Percentiles rank a stretch among this genome's conserved stretches.
Conservation (phyloP, 2,888 invertebrate species). For the Apamea monoglypha region DNA sequence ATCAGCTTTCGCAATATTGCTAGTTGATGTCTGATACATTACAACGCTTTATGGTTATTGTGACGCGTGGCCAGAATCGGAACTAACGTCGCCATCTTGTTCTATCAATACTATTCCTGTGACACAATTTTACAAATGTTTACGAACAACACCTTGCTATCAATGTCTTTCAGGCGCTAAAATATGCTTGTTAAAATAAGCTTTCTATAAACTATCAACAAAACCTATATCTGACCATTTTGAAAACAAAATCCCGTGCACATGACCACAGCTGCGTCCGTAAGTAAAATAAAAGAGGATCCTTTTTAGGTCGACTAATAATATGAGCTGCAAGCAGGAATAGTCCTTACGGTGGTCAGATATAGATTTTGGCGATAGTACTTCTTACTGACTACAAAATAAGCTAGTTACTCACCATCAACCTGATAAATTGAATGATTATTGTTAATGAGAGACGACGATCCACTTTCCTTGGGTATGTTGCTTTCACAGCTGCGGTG, state of each 20-base stretch:
- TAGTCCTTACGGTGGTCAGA: no score
- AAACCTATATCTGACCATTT: no score
- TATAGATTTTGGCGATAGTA: no score
- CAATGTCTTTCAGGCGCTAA: background rate
- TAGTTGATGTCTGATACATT: background rate
- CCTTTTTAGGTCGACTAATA: no score
- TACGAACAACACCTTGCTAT: background rate
- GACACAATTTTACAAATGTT: background rate
- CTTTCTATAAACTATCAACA: background rate
- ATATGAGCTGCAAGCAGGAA: no score
- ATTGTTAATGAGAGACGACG: slow-evolving; percentile 73
- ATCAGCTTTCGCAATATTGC: background rate
- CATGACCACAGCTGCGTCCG: no score
- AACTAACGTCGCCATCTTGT: background rate
- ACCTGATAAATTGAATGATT: slow-evolving; percentile 86
- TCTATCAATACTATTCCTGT: background rate
- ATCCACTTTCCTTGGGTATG: slow-evolving; percentile 78
- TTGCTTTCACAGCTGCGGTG: slow-evolving; percentile 72
- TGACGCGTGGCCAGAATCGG: background rate
- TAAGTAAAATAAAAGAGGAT: no score
- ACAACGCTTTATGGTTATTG: background rate
- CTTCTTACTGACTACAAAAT: background rate
- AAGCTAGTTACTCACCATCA: slow-evolving; percentile 79
- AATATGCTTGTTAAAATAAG: background rate
- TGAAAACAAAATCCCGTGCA: no score